Conservation (phyloP, 2,113 vertebrate genomes). For the Protobothrops flavoviridis region DNA sequence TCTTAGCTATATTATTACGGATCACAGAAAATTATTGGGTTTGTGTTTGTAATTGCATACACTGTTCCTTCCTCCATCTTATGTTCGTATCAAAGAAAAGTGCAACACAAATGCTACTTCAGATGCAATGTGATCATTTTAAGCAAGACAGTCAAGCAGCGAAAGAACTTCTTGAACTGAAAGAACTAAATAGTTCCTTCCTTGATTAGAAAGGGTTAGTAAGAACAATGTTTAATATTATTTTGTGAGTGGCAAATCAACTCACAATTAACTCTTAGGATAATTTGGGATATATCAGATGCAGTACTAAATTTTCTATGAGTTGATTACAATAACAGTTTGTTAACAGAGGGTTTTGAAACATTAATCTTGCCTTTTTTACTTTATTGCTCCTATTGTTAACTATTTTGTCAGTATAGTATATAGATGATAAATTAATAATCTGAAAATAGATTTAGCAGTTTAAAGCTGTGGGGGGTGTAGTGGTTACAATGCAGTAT, state of each 20-base stretch:
- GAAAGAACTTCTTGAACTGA: constrained; percentile 28
- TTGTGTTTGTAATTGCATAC: constrained; percentile 10
- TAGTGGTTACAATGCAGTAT: too few species aligned
- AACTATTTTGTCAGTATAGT: neutral
- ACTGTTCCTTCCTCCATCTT: constrained; percentile 8
- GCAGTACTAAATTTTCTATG: neutral
- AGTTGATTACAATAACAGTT: neutral
- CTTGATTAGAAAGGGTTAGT: constrained; percentile 17
- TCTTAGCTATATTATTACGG: constrained; percentile 1
- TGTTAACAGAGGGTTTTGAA: neutral
- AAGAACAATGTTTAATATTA: constrained; percentile 39
- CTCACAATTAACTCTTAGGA: neutral
- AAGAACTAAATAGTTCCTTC: constrained; percentile 41
- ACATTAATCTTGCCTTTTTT: neutral
- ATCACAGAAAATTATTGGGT: constrained; percentile 28
- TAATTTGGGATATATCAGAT: neutral
- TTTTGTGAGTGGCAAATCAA: constrained; percentile 33
- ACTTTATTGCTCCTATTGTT: neutral
- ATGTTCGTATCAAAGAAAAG: constrained; percentile 11
- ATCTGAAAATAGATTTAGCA: neutral
- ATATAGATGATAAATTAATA: neutral
- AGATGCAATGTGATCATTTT: constrained; percentile 40
- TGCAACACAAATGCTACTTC: constrained; percentile 28
- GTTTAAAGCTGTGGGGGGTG: neutral
- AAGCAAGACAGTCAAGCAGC: constrained; percentile 30